Base-by-base conservation (phyloP, 2,888 invertebrate species). In the Drosophila gaucha region DNA sequence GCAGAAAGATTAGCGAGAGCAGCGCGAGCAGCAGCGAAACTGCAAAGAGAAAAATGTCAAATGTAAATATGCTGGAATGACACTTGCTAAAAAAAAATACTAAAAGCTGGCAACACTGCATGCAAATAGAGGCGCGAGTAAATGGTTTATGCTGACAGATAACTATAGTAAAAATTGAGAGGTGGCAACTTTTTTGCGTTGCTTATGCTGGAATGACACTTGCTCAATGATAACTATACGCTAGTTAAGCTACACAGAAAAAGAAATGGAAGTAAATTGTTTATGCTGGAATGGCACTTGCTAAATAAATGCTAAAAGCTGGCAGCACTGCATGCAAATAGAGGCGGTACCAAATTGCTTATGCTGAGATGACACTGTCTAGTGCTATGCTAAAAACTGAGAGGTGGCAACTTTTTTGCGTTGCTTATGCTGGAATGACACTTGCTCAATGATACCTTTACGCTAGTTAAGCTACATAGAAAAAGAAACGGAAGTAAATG, bases 1-100 rank as follows among this genome's bases (percentile, higher is more conserved):
- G 92, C 72, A 97, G 93, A 89, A 97, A 97, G 89, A 97, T 94
- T 72, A 98, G 92, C 49, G 97, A 97, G 60, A 98, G 93, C 80
- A 97, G 92, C 10, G 97, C 97, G 79, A 98, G 93, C 49, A 98
- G 92, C 47, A 98, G 92, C 60, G 97, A 97, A 78, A 97, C 96
- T 92, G 74, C 12, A 89, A 86, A 30, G 12, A 39, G 10, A 22
- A 33, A 4, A 8, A 58, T 9, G n/a, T 9, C 9, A 3, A 22
- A 3, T 1, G 0, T 22, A 8, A 20, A n/a, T n/a, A 3, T 28
- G 22, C 12, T n/a, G 20, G 22, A n/a, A 6, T 36, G 8, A 6
- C 4, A 20, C 36, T 5, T 5, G 12, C 6, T 20, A 20, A 5
- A 18, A 8, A 8, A 5, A 14, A 31, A 31, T 31, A 0, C 10